phyloP scores from a whole-genome alignment of 2,888 invertebrate genomes.

The Clusia tigrina region DNA sequence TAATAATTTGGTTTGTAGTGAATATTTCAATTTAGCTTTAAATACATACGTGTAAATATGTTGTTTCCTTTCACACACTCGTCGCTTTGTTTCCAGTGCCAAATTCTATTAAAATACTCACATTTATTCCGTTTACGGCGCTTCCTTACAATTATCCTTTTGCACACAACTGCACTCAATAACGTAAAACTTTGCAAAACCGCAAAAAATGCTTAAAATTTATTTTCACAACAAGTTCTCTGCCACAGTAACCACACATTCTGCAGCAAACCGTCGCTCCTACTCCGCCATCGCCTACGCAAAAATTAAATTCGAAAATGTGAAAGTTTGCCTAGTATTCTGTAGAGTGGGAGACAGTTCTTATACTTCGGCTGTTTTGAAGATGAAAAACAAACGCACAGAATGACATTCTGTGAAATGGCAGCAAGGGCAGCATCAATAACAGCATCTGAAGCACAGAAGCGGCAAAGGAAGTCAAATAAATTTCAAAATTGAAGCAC shows the following conservation, averaged over 20 bases:
- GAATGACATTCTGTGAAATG: not conserved
- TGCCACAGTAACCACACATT: not conserved
- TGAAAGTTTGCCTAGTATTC: not conserved
- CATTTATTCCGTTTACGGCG: not conserved
- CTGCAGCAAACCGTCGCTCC: not conserved
- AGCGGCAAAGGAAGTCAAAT: not conserved
- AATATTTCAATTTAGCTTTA: not conserved
- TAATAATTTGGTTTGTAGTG: not conserved
- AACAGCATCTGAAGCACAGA: too few relatives aligned
- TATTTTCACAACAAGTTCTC: constrained; percentile 2
- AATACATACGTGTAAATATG: not conserved
- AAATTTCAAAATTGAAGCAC: constrained; percentile 4
- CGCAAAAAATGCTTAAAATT: constrained; percentile 4
- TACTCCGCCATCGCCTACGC: not conserved
- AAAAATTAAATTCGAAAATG: not conserved
- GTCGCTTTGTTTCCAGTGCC: not conserved
- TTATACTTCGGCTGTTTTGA: not conserved
- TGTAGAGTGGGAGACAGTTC: too few relatives aligned
- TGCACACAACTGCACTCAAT: not conserved
- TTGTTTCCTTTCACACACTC: not conserved
- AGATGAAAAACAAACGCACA: not conserved
- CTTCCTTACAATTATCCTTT: constrained; percentile 8
- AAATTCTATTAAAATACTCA: not conserved
- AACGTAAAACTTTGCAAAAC: not conserved
- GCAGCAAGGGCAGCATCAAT: not conserved